Base-by-base conservation (phyloP, 1,140 invertebrate genomes). In the Drosophila bocqueti region DNA sequence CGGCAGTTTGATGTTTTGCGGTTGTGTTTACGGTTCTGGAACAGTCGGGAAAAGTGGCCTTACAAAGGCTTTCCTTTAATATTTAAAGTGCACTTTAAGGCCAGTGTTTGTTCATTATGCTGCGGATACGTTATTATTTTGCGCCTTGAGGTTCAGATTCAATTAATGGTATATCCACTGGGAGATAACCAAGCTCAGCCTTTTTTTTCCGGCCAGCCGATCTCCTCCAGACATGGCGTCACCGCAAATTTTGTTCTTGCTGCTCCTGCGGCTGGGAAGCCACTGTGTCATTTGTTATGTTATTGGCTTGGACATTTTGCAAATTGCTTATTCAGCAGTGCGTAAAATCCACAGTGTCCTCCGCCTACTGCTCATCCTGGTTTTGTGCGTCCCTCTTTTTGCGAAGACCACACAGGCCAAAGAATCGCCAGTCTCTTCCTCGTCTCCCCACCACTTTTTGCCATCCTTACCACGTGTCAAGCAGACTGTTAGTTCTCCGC, bases 281-380 rank as follows among this genome's bases (percentile, higher is more conserved):
- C 65, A 63, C 71, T 79, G 76, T 82, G 76, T 82, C 86, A 85
- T 90, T 89, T 89, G 85, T 89, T 89, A 83, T 89, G 83, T 91
- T 91, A 91, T 91, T 91, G 87, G 87, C 79, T 91, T 81, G 83
- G 83, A 91, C 87, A 91, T 91, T 91, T 91, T 91, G 83, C 87
- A 91, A 91, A 91, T 91, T 91, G 87, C 87, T 91, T 91, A 91
- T 84, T 91, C 81, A 91, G 83, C 78, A 91, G 81, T 87, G 87
- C 87, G 87, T 91, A 79, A 91, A 91, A 91, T 84, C 78, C 81
- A 87, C 78, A 83, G 50, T 40, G 54, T 68, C 64, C 64, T 54
- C 26, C 36, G 16, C 26, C 58, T 18, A 38, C 29, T 21, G 29
- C 42, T 60, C 40, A 47, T 50, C 29, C 50, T 71, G 42, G 52